phyloP scores from a whole-genome alignment of 92 coral and sea anemone genomes.

The Heliopora coerulea region DNA sequence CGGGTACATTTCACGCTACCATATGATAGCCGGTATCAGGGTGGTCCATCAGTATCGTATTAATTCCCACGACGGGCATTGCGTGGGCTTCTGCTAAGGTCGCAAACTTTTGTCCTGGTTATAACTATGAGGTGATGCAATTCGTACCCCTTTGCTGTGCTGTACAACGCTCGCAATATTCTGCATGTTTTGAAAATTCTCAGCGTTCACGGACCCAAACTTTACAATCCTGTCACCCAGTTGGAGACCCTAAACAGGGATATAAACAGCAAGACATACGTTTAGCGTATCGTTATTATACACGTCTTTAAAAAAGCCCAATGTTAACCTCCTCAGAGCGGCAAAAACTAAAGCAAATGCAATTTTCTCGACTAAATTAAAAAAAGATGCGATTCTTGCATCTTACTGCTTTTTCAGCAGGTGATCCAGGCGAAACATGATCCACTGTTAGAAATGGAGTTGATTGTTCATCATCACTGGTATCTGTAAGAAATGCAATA shows the following conservation, averaged over 20 bases:
- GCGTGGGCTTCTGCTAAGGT: too few relatives aligned
- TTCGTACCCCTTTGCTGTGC: conserved; percentile 85
- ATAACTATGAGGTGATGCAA: too few relatives aligned
- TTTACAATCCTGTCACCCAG: conserved; percentile 74
- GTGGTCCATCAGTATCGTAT: too few relatives aligned
- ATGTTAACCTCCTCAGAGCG: too few relatives aligned
- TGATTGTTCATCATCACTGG: conserved; percentile 14
- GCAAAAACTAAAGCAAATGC: too few relatives aligned
- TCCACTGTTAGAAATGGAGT: conserved; percentile 73
- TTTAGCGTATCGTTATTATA: neutral
- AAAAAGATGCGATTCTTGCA: neutral
- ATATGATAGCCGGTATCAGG: too few relatives aligned
- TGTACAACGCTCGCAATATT: conserved; percentile 77
- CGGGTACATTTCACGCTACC: too few relatives aligned
- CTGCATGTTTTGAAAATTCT: conserved; percentile 69
- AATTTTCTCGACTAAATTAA: neutral
- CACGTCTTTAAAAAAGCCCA: neutral
- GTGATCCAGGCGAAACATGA: conserved; percentile 78
- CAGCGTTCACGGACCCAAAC: conserved; percentile 84
- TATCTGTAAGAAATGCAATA: neutral
- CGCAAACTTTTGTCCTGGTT: too few relatives aligned
- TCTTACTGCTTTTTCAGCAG: conserved; percentile 90
- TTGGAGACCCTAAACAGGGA: conserved; percentile 75
- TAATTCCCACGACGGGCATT: too few relatives aligned
- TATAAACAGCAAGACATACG: neutral